Conservation (phyloP, 1,140 invertebrate genomes). For the Philaenus spumarius region DNA sequence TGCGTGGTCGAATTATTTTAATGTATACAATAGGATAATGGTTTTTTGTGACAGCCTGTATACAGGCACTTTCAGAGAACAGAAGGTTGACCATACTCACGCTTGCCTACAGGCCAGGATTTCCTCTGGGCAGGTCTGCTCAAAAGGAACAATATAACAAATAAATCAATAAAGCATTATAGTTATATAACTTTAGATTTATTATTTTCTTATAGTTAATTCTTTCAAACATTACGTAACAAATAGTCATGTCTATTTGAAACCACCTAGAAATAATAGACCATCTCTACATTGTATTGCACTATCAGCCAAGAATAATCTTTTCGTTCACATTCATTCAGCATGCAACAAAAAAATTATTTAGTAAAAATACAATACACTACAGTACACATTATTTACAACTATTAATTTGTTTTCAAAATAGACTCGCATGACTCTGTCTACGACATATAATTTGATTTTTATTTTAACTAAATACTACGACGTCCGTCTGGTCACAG, state of each 20-base stretch:
- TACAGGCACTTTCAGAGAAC: no score
- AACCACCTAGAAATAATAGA: constrained; percentile 16
- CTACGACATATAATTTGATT: constrained; percentile 3
- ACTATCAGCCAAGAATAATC: constrained; percentile 14
- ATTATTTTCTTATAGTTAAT: constrained; percentile 16
- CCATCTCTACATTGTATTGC: constrained; percentile 15
- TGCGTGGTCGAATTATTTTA: no score
- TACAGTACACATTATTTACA: constrained; percentile 18
- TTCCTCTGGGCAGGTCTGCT: no score
- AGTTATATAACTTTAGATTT: no score
- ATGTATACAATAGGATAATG: no score
- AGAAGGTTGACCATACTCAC: no score
- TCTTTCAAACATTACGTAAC: constrained; percentile 21
- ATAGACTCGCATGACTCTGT: constrained; percentile 9
- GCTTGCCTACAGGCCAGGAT: no score
- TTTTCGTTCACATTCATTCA: not conserved
- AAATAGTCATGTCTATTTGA: constrained; percentile 19
- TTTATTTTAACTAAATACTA: not conserved
- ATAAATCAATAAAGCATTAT: no score
- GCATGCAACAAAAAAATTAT: constrained; percentile 9
- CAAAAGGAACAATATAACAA: no score
- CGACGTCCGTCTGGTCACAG: not conserved
- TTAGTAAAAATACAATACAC: constrained; percentile 15
- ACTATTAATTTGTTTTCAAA: not conserved
- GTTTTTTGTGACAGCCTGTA: no score